Percentiles rank a stretch among this genome's conserved stretches.
Conservation (phyloP, 2,797 vertebrate species). For the Megalops cyprinoides region DNA sequence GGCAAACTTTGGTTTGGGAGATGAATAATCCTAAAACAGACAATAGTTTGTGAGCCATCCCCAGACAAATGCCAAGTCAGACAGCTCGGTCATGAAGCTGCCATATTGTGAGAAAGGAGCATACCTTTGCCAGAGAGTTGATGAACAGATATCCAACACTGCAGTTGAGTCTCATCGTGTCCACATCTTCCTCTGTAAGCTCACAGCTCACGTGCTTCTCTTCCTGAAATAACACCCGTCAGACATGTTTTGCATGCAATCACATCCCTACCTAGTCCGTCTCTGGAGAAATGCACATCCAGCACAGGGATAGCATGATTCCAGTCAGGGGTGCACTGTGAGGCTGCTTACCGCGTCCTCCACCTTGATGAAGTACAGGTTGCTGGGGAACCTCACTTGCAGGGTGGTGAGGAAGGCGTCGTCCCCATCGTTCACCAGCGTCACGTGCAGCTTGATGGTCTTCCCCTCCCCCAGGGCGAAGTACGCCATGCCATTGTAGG, state of each 20-base stretch:
- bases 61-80: not conserved
- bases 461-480: constrained; percentile 82
- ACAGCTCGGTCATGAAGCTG: not conserved
- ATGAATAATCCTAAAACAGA: not conserved
- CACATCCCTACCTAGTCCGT: not conserved
- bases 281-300: not conserved
- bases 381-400: constrained; percentile 77
- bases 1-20: not conserved
- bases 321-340: too few species aligned
- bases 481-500: constrained; percentile 73
- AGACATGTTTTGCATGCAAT: not conserved
- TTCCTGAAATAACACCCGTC: constrained; percentile 69
- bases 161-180: constrained; percentile 77
- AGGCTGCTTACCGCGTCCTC: constrained; percentile 77
- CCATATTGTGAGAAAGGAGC: not conserved
- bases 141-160: constrained; percentile 81
- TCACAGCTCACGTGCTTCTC: constrained; percentile 84
- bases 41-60: not conserved
- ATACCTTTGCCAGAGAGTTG: constrained; percentile 80
- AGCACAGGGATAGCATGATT: not conserved
- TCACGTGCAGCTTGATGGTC: constrained; percentile 80
- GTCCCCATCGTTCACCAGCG: constrained; percentile 83
- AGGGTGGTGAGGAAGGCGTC: constrained; percentile 86
- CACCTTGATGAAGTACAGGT: constrained; percentile 87
- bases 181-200: constrained; percentile 73